A percentile compares a stretch with the other conserved stretches of the same genome.
These are phyloP conservation scores for Rhabdornis inornatus DNA, from an alignment of 2,113 vertebrate species.

Conservation along the genomic window DNA sequence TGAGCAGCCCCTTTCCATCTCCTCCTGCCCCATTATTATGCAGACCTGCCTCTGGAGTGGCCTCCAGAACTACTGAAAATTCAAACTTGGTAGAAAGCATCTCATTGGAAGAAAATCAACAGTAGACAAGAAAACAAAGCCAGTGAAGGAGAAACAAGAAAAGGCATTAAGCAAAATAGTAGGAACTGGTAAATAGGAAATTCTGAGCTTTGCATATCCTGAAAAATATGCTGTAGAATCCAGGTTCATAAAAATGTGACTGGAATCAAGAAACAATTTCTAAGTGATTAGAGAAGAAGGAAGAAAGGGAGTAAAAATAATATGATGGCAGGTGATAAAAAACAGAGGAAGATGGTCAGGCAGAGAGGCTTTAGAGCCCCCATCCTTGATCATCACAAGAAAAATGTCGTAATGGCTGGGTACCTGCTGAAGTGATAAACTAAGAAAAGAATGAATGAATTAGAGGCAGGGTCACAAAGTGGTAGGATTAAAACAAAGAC, in stretches of 20 bases:
- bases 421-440: not conserved
- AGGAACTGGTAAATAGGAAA: not conserved
- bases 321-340: not conserved
- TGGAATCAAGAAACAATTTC: not conserved
- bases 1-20: not conserved
- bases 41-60: not conserved
- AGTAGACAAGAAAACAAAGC: not conserved
- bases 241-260: not conserved
- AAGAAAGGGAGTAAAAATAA: not conserved
- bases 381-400: not conserved
- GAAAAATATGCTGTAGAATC: not conserved
- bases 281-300: not conserved
- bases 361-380: not conserved
- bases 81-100: not conserved
- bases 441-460: not conserved
- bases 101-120: not conserved
- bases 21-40: not conserved
- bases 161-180: not conserved
- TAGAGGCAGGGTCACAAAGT: not conserved
- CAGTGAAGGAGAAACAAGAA: not conserved
- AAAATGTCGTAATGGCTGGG: not conserved
- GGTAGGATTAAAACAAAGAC: not conserved
- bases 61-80: not conserved
- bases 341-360: not conserved
- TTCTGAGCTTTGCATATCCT: not conserved